Evolutionary conservation across 1,140 invertebrate genomes (phyloP).

Genomic region (Eupeodes corollae): DNA sequence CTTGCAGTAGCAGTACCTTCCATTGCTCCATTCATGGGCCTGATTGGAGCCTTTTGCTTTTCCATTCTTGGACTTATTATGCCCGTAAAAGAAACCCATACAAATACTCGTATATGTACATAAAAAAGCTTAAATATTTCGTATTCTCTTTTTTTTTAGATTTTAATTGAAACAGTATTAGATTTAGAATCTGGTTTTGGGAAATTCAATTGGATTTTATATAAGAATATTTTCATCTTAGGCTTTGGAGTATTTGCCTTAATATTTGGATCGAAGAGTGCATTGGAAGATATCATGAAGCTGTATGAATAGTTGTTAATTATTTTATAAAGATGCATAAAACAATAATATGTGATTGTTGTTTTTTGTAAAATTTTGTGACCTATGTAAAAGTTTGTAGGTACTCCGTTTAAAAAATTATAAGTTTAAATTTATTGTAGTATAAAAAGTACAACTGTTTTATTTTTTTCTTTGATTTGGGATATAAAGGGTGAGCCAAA

Average conservation of each 20-base stretch:
- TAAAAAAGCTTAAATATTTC: too few species aligned
- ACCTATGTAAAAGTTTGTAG: too few species aligned
- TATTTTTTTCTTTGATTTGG: too few species aligned
- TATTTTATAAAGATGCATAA: too few species aligned
- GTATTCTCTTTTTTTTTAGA: slow-evolving; percentile 12
- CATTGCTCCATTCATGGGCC: slow-evolving; percentile 79
- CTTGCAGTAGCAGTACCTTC: slow-evolving; percentile 78
- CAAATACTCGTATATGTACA: neutral
- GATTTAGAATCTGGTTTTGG: slow-evolving; percentile 56
- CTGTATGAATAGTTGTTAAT: slow-evolving; percentile 20
- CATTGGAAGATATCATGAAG: slow-evolving; percentile 53
- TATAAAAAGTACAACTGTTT: too few species aligned
- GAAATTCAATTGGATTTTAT: slow-evolving; percentile 54
- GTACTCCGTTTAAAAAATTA: too few species aligned
- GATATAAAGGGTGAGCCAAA: too few species aligned
- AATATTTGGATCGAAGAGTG: slow-evolving; percentile 66
- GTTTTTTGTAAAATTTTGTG: too few species aligned
- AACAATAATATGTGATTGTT: too few species aligned
- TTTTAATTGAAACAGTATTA: slow-evolving; percentile 27
- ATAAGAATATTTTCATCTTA: slow-evolving; percentile 62
- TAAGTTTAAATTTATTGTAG: too few species aligned
- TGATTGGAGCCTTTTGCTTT: slow-evolving; percentile 91
- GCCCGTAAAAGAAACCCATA: slow-evolving; percentile 44
- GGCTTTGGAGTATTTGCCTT: slow-evolving; percentile 64
- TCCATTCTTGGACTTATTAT: slow-evolving; percentile 87